These are phyloP conservation scores for Zingel zingel DNA, from an alignment of 2,113 vertebrate species.

Conservation along the genomic window DNA sequence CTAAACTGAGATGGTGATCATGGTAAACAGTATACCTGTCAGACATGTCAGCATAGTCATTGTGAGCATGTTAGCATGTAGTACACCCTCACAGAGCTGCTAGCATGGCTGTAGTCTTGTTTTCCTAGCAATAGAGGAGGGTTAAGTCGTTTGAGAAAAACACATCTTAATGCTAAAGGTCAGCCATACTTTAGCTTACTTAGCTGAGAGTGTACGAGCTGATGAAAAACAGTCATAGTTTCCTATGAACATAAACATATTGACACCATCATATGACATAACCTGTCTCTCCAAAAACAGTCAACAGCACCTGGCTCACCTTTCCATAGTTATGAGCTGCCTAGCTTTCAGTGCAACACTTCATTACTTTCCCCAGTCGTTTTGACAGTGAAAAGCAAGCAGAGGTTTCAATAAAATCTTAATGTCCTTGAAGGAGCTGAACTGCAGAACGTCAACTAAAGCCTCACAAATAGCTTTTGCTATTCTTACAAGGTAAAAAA, in stretches of 20 bases:
- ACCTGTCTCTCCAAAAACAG: constrained; percentile 22
- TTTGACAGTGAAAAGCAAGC: constrained; percentile 3
- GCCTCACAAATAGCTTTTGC: constrained; percentile 11
- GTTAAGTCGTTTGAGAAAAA: too few relatives aligned
- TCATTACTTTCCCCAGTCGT: background rate
- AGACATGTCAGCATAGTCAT: too few relatives aligned
- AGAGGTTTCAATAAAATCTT: background rate
- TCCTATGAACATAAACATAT: background rate
- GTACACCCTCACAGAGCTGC: too few relatives aligned
- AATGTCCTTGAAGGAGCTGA: constrained; percentile 6
- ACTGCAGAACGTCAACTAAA: constrained; percentile 8
- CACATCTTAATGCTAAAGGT: too few relatives aligned
- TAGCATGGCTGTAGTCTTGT: too few relatives aligned
- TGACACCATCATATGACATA: constrained; percentile 33
- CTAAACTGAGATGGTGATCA: too few relatives aligned
- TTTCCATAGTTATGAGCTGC: constrained; percentile 19
- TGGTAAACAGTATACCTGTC: too few relatives aligned
- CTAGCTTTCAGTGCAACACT: background rate
- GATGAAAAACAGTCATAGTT: too few relatives aligned
- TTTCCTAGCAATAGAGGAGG: too few relatives aligned
- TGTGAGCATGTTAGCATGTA: too few relatives aligned
- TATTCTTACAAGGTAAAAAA: constrained; percentile 11
- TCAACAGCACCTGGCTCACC: background rate
- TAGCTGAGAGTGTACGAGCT: too few relatives aligned
- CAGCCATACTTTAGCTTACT: too few relatives aligned